Percentiles rank a stretch among this genome's conserved stretches.
These are phyloP conservation scores for Drosophila meridiana DNA, from an alignment of 2,888 invertebrate species.

Conservation along the genomic window DNA sequence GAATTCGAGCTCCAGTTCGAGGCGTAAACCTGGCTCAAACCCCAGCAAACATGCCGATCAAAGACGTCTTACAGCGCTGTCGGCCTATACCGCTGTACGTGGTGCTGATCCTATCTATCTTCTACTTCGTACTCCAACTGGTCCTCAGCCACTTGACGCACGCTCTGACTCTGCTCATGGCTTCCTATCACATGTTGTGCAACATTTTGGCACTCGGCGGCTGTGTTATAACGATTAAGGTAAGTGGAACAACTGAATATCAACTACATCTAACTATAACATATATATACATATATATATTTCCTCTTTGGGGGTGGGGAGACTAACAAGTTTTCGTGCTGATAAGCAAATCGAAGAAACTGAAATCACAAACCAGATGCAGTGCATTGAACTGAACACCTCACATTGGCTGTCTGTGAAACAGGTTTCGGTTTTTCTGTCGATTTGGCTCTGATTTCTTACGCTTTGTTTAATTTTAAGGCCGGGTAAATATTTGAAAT, in stretches of 20 bases:
- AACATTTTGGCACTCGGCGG: conserved; percentile 94
- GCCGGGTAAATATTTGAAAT: conserved; percentile 18
- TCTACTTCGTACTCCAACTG: conserved; percentile 93
- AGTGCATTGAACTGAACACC: conserved; percentile 47
- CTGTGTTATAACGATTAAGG: conserved; percentile 92
- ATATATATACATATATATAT: background rate
- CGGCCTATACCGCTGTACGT: conserved; percentile 91
- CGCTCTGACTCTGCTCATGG: conserved; percentile 95
- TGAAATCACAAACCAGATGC: conserved; percentile 23
- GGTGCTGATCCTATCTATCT: conserved; percentile 90
- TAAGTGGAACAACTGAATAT: conserved; percentile 84
- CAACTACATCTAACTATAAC: background rate
- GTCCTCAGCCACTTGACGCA: conserved; percentile 95
- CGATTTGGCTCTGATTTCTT: conserved; percentile 25
- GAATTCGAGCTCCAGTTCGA: background rate
- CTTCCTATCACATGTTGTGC: conserved; percentile 97
- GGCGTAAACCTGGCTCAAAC: background rate
- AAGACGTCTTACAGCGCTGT: conserved; percentile 90
- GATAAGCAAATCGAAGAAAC: conserved; percentile 51
- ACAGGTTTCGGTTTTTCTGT: conserved; percentile 41
- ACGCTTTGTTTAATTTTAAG: conserved; percentile 12
- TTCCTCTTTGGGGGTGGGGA: conserved; percentile 20
- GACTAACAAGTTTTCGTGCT: conserved; percentile 38
- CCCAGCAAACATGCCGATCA: conserved; percentile 88
- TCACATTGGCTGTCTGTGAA: conserved; percentile 14